Conservation (phyloP, 2,797 vertebrate species). For the Cetoscarus ocellatus region DNA sequence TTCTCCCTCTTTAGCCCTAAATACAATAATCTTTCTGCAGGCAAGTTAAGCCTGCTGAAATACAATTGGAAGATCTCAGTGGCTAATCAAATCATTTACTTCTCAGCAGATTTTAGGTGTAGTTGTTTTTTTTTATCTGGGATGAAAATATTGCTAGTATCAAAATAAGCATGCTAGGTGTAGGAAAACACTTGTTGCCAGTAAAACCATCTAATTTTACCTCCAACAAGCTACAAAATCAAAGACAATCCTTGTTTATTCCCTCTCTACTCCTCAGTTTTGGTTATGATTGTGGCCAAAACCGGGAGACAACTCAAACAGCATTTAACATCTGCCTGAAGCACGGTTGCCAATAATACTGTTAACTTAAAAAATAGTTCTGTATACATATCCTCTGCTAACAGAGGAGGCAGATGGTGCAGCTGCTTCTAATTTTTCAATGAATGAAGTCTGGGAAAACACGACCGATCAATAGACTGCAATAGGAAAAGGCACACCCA, state of each 20-base stretch:
- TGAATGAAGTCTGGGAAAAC: constrained; percentile 79
- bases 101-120: no score
- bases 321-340: constrained; percentile 21
- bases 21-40: background rate
- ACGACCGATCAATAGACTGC: constrained; percentile 76
- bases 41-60: background rate
- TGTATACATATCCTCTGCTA: constrained; percentile 45
- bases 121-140: no score
- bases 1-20: background rate
- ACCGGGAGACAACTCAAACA: background rate
- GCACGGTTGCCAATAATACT: constrained; percentile 33
- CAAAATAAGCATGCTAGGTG: no score
- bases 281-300: no score
- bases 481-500: constrained; percentile 72
- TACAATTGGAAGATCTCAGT: background rate
- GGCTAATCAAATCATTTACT: background rate
- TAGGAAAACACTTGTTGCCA: no score
- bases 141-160: no score
- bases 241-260: no score
- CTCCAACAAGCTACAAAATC: no score
- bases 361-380: constrained; percentile 41
- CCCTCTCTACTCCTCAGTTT: no score
- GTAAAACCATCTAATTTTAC: no score
- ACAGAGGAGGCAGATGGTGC: constrained; percentile 56
- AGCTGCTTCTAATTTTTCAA: constrained; percentile 83